Conservation (phyloP, 2,888 invertebrate species). For the Erynnis tages region DNA sequence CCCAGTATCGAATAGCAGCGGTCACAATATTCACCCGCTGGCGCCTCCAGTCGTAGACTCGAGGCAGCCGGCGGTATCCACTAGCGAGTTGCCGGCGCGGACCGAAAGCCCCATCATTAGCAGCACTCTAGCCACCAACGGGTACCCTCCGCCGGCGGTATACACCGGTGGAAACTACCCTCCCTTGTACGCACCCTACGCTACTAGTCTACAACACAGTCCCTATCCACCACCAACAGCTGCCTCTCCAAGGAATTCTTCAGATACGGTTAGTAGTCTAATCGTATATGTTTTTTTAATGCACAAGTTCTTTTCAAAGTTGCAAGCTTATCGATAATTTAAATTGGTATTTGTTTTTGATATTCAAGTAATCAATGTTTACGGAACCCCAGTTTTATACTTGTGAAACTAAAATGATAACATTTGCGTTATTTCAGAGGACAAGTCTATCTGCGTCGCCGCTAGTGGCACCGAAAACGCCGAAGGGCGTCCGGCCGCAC, state of each 20-base stretch:
- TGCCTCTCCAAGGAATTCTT: constrained; percentile 83
- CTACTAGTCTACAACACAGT: constrained; percentile 86
- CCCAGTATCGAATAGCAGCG: constrained; percentile 46
- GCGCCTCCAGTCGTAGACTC: constrained; percentile 62
- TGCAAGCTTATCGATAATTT: neutral
- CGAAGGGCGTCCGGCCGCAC: constrained; percentile 72
- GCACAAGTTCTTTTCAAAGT: neutral
- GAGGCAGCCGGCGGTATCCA: constrained; percentile 48
- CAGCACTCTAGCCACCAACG: constrained; percentile 85
- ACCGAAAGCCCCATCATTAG: constrained; percentile 67
- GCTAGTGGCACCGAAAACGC: constrained; percentile 75
- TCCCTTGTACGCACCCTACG: constrained; percentile 90
- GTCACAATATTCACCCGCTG: constrained; percentile 57
- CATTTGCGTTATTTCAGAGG: constrained; percentile 63
- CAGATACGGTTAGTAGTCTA: constrained; percentile 68
- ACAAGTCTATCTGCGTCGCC: constrained; percentile 74
- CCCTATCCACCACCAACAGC: constrained; percentile 86
- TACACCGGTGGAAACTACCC: constrained; percentile 83
- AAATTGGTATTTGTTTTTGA: too few relatives aligned
- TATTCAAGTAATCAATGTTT: too few relatives aligned
- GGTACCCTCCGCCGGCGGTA: constrained; percentile 86
- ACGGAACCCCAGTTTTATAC: too few relatives aligned
- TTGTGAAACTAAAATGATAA: too few relatives aligned
- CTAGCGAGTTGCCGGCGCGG: constrained; percentile 75
- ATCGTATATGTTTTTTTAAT: neutral